These are phyloP conservation scores for Dromius quadrimaculatus DNA, from an alignment of 2,888 invertebrate species.

Conservation along the genomic window DNA sequence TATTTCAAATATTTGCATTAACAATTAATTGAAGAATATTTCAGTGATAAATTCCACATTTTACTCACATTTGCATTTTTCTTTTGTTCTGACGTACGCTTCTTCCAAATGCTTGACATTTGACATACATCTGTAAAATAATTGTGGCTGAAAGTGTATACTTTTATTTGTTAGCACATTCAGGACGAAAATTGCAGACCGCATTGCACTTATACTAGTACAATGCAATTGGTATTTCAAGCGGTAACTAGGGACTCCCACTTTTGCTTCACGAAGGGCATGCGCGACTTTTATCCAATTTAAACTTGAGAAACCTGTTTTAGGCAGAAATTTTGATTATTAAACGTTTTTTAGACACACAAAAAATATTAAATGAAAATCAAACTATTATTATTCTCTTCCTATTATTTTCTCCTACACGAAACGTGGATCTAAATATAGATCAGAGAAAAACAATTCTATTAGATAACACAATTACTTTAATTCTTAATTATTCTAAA, in stretches of 20 bases:
- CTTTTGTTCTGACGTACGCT: constrained; percentile 75
- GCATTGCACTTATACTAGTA: constrained; percentile 25
- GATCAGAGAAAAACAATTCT: background rate
- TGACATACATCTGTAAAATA: constrained; percentile 26
- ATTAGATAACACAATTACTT: constrained; percentile 3
- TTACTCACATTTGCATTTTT: constrained; percentile 80
- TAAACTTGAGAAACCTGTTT: background rate
- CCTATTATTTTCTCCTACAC: background rate
- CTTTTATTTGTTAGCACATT: constrained; percentile 22
- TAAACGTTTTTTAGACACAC: no score
- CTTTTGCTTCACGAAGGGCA: constrained; percentile 18
- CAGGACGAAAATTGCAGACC: constrained; percentile 26
- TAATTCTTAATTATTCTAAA: background rate
- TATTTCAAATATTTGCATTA: constrained; percentile 43
- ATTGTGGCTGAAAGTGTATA: constrained; percentile 20
- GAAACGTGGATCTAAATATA: background rate
- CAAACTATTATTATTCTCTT: no score
- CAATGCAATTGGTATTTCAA: constrained; percentile 23
- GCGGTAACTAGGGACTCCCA: constrained; percentile 12
- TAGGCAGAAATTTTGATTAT: no score
- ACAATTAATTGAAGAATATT: constrained; percentile 13
- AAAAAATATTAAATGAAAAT: constrained; percentile 5
- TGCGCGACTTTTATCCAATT: constrained; percentile 11
- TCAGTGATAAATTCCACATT: background rate
- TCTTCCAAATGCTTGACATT: constrained; percentile 62